Evolutionary conservation across 2,888 invertebrate genomes (phyloP).

Genomic region (Atrina japonica): DNA sequence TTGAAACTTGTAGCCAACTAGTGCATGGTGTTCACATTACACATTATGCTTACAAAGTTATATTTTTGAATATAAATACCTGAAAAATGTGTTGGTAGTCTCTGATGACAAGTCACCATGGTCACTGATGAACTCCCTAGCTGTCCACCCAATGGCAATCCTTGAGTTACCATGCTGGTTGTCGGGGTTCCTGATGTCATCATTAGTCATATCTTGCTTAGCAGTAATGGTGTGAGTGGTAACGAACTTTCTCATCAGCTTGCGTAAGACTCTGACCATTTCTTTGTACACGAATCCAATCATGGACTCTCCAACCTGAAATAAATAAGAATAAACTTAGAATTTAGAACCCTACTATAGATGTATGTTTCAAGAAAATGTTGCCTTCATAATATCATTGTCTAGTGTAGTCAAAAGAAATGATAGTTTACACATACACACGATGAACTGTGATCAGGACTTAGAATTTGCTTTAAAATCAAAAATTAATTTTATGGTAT

Average conservation of each 20-base stretch:
- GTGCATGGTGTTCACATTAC: not conserved
- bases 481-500: no score
- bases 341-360: not conserved
- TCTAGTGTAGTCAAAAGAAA: no score
- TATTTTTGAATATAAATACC: no score
- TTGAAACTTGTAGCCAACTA: not conserved
- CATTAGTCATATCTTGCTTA: slow-evolving; percentile 20
- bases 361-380: no score
- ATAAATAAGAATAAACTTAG: not conserved
- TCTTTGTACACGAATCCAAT: slow-evolving; percentile 22
- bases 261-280: slow-evolving; percentile 19
- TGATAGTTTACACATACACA: no score
- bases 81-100: slow-evolving; percentile 22
- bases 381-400: no score
- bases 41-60: no score
- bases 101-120: slow-evolving; percentile 17
- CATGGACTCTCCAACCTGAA: slow-evolving; percentile 19
- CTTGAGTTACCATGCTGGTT: slow-evolving; percentile 31
- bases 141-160: slow-evolving; percentile 20
- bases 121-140: slow-evolving; percentile 22
- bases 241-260: slow-evolving; percentile 21
- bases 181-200: slow-evolving; percentile 3
- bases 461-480: no score
- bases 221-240: slow-evolving; percentile 9
- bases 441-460: no score